These are phyloP conservation scores for Ivindomyrus marchei DNA, from an alignment of 2,113 vertebrate genomes.

Conservation along the genomic window DNA sequence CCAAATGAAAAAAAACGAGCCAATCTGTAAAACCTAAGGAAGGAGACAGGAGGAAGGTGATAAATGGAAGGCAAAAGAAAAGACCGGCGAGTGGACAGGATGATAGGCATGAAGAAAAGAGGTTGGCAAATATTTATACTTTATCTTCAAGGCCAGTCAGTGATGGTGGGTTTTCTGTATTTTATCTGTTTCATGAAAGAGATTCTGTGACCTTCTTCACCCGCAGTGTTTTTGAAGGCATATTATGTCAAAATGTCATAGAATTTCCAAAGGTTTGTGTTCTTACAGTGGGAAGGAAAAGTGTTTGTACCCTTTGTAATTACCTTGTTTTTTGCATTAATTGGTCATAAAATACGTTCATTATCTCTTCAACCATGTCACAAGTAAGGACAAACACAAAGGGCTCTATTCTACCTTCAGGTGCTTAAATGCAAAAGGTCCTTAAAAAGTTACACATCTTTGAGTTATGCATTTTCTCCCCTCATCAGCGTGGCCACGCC, in stretches of 20 bases:
- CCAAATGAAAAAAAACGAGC: conserved; percentile 13
- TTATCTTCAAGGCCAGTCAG: conserved; percentile 2
- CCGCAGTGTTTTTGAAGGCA: not conserved
- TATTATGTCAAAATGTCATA: not conserved
- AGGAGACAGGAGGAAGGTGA: not conserved
- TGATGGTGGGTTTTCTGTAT: not conserved
- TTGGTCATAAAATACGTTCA: not conserved
- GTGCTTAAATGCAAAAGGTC: too few species aligned
- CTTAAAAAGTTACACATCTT: too few species aligned
- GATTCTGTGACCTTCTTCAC: not conserved
- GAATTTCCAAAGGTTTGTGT: not conserved
- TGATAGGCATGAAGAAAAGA: not conserved
- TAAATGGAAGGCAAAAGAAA: not conserved
- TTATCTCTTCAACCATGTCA: not conserved
- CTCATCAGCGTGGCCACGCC: too few species aligned
- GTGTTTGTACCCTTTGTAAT: not conserved
- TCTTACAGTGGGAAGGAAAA: not conserved
- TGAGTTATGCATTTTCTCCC: too few species aligned
- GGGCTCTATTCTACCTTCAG: not conserved
- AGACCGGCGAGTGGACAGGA: not conserved
- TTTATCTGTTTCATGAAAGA: not conserved
- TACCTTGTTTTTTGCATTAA: not conserved
- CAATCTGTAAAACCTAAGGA: not conserved
- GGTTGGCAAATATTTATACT: not conserved
- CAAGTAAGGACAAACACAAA: not conserved